These are phyloP conservation scores for Araneus ventricosus DNA, from an alignment of 1,140 invertebrate species.

Conservation along the genomic window DNA sequence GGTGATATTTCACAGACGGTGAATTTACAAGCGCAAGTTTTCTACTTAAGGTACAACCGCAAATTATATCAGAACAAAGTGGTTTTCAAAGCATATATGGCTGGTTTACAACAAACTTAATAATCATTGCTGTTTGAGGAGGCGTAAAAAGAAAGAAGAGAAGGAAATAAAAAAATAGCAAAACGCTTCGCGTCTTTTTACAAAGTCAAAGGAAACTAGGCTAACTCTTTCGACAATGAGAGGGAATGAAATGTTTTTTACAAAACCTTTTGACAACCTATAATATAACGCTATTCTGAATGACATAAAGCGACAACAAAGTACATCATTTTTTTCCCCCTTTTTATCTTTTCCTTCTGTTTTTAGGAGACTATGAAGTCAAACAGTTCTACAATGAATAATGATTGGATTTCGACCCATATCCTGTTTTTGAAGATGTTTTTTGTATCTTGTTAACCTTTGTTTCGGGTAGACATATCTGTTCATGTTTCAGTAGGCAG, in stretches of 20 bases:
- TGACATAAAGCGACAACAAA: slow-evolving; percentile 60
- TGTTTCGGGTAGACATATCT: slow-evolving; percentile 70
- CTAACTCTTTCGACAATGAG: slow-evolving; percentile 65
- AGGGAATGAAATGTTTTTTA: slow-evolving; percentile 54
- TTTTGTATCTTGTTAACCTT: slow-evolving; percentile 71
- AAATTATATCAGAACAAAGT: slow-evolving; percentile 6
- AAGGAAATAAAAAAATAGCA: slow-evolving; percentile 26
- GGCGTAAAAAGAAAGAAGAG: slow-evolving; percentile 29
- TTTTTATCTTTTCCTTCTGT: slow-evolving; percentile 43
- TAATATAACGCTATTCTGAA: slow-evolving; percentile 69
- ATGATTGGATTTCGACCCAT: slow-evolving; percentile 52
- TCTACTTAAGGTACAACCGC: neutral
- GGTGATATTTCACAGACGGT: neutral
- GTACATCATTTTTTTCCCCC: slow-evolving; percentile 57
- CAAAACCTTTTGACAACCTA: slow-evolving; percentile 66
- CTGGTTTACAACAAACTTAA: slow-evolving; percentile 44
- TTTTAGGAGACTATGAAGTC: slow-evolving; percentile 66
- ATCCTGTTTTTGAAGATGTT: slow-evolving; percentile 56
- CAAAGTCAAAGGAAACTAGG: slow-evolving; percentile 58
- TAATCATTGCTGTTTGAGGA: slow-evolving; percentile 38
- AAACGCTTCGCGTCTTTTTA: slow-evolving; percentile 40
- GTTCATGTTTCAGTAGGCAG: slow-evolving; percentile 70
- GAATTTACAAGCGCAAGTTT: neutral
- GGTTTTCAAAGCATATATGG: neutral
- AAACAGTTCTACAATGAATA: slow-evolving; percentile 65